Evolutionary conservation across 1,140 invertebrate species (phyloP).

Genomic region (Oppia nitens): DNA sequence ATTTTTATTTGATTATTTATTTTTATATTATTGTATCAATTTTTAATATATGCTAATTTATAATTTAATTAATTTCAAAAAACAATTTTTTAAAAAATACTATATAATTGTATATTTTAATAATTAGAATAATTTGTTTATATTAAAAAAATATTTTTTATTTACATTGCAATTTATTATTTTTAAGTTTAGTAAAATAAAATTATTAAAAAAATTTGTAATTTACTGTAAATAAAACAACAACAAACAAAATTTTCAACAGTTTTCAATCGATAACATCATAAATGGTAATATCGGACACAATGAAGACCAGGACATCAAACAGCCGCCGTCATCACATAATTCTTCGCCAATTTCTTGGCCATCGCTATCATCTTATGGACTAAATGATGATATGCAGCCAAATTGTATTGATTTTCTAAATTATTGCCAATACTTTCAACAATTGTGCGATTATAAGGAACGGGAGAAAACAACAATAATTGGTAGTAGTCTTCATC

Average conservation of each 20-base stretch:
- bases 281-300: slow-evolving; percentile 6
- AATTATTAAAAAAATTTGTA: neutral
- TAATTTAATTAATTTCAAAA: neutral
- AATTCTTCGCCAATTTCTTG: neutral
- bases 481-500: no score
- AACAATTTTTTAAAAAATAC: neutral
- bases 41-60: no score
- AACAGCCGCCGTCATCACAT: no score
- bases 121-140: neutral
- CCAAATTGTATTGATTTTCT: neutral
- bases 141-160: neutral
- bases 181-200: neutral
- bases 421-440: neutral
- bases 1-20: no score
- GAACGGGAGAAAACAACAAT: neutral
- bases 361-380: neutral
- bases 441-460: neutral
- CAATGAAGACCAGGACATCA: neutral
- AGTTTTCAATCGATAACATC: slow-evolving; percentile 13
- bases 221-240: neutral
- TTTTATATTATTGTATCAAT: no score
- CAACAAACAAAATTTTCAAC: neutral
- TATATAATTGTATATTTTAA: neutral
- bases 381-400: neutral
- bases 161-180: neutral